Percentiles rank a stretch among this genome's conserved stretches.
Conservation (phyloP, 2,888 invertebrate species). For the Tipula vernalis region DNA sequence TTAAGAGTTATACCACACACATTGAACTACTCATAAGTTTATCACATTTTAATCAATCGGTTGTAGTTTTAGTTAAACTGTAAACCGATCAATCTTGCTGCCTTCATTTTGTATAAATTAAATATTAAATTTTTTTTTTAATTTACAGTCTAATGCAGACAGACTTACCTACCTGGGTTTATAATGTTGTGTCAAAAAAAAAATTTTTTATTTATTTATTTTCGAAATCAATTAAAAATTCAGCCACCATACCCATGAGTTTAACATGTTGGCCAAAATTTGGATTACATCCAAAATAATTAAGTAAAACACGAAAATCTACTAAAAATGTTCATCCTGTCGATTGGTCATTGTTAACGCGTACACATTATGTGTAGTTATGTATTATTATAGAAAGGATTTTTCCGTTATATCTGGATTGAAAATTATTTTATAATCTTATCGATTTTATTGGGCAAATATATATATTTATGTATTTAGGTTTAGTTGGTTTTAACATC, state of each 20-base stretch:
- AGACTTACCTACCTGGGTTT: background rate
- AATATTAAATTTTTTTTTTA: background rate
- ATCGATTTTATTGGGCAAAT: background rate
- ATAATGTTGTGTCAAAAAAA: background rate
- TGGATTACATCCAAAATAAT: background rate
- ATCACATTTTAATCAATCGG: background rate
- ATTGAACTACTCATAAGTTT: background rate
- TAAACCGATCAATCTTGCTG: background rate
- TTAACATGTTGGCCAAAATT: slow-evolving; percentile 11
- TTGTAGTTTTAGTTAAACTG: background rate
- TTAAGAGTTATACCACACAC: background rate
- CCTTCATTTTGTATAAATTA: background rate
- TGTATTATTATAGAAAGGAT: background rate
- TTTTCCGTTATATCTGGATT: background rate
- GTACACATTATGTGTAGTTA: background rate
- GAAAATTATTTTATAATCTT: background rate
- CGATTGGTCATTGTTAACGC: slow-evolving; percentile 11
- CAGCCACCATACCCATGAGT: background rate
- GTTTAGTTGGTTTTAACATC: slow-evolving; percentile 5
- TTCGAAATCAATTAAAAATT: background rate
- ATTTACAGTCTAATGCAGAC: background rate
- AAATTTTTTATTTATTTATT: background rate
- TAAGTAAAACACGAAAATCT: background rate
- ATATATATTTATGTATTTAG: background rate
- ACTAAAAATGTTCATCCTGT: background rate